Evolutionary conservation across 2,888 invertebrate species (phyloP), one percentile per base, ranked within the genome.

Genomic region (Pandemis heparana): DNA sequence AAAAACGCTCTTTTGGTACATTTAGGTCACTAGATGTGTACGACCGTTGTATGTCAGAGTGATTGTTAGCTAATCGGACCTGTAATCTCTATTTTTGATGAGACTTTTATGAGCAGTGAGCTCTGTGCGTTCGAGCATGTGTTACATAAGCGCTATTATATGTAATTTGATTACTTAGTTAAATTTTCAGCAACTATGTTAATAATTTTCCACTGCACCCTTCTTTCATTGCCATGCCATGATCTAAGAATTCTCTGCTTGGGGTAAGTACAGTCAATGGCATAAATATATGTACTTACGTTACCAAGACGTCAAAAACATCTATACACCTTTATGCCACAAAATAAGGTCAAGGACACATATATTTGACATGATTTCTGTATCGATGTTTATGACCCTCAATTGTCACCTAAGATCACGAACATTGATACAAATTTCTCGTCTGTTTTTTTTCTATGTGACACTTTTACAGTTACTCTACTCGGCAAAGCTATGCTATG

Each of bases 1-100:
- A 89, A 85, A 87, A 81, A 76, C 78, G 79, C 84, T 85, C 76
- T 78, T 79, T 77, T 77, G 66, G 77, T 70, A 65, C 65, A 74
- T 79, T 78, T 78, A 81, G 73, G 85, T 80, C 75, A 79, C 70
- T 71, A 70, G 66, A 75, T 75, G 75, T 46, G 62, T 53, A 66
- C 70, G 74, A 56, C 48, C 41, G 59, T 56, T 46, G 72, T 39
- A 43, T 63, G 46, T 53, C 48, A 48, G 65, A 46, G 39, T n/a
- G 48, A 69, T 74, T 69, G 74, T 74, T 65, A 51, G 70, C 61
- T 74, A 70, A 74, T 74, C 69, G 51, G 39, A 16, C 53, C 63
- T 67, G 32, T 43, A 10, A 65, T 74, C 70, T 65, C 56, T 56
- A 56, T 56, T 56, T 56, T 5, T 56, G 70, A 65, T 64, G 51